These are phyloP conservation scores for Nasonovia ribisnigri DNA, from an alignment of 2,888 invertebrate genomes.

Conservation along the genomic window DNA sequence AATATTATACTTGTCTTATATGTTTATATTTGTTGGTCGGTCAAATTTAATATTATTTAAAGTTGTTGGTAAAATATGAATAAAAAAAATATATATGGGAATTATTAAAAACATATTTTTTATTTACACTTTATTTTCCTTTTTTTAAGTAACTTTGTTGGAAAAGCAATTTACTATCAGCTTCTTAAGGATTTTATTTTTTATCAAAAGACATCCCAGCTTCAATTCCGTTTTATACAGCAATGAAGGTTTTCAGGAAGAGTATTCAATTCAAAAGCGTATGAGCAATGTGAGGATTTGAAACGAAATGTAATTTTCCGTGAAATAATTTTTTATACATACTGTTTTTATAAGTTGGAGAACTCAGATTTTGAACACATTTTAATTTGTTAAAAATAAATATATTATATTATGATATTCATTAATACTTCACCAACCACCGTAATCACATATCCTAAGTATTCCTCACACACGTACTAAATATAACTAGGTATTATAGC, in stretches of 20 bases:
- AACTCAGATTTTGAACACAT: background rate
- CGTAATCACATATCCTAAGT: background rate
- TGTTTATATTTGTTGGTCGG: background rate
- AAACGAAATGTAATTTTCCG: conserved; percentile 43
- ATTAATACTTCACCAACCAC: background rate
- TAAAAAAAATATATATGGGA: background rate
- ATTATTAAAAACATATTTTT: background rate
- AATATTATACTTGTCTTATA: background rate
- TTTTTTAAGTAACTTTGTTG: background rate
- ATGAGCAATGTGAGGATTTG: conserved; percentile 27
- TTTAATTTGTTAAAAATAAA: too few species aligned
- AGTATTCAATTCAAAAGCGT: conserved; percentile 48
- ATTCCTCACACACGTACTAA: background rate
- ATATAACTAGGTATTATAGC: background rate
- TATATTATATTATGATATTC: background rate
- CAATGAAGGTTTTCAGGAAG: conserved; percentile 14
- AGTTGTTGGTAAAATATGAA: background rate
- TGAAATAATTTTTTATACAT: conserved; percentile 33
- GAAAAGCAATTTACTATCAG: conserved; percentile 47
- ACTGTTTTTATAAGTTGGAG: background rate
- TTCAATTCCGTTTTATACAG: conserved; percentile 28
- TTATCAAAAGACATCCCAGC: conserved; percentile 31
- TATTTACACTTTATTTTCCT: background rate
- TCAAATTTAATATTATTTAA: background rate
- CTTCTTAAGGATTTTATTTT: conserved; percentile 16